Percentiles rank a stretch among this genome's conserved stretches.
These are phyloP conservation scores for Cistogaster globosa DNA, from an alignment of 2,888 invertebrate genomes.

Conservation along the genomic window DNA sequence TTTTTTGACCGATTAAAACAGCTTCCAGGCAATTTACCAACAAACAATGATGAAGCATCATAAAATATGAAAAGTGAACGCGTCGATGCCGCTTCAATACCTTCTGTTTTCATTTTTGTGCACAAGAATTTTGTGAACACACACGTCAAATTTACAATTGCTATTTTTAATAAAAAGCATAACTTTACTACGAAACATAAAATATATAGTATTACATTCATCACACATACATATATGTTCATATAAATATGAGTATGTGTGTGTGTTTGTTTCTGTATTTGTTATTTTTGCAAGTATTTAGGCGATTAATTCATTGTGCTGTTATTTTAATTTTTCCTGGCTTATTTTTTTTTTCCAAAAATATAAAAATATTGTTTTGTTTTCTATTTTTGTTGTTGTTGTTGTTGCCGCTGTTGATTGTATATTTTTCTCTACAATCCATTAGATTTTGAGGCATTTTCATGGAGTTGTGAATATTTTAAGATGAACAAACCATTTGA, in stretches of 20 bases:
- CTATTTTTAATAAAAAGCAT: conserved; percentile 41
- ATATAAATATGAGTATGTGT: not conserved
- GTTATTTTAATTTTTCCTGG: conserved; percentile 55
- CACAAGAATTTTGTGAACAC: conserved; percentile 39
- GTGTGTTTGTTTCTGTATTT: conserved; percentile 49
- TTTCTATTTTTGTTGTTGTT: conserved; percentile 35
- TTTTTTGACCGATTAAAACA: conserved; percentile 79
- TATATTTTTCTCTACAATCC: conserved; percentile 47
- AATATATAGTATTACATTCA: not conserved
- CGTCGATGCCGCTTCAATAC: conserved; percentile 79
- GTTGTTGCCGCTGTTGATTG: conserved; percentile 12
- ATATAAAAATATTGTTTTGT: conserved; percentile 53
- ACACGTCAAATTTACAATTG: conserved; percentile 60
- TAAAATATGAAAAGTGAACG: conserved; percentile 72
- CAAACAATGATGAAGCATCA: conserved; percentile 74
- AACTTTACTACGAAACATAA: conserved; percentile 14
- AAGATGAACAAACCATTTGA: conserved; percentile 69
- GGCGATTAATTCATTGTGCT: conserved; percentile 70
- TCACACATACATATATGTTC: not conserved
- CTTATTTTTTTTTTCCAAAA: conserved; percentile 10
- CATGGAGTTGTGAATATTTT: conserved; percentile 70
- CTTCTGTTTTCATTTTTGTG: conserved; percentile 75
- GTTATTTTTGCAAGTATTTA: conserved; percentile 68
- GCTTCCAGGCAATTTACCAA: conserved; percentile 81
- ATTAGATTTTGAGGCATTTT: conserved; percentile 67